A percentile compares a stretch with the other conserved stretches of the same genome.
These are phyloP conservation scores for Laticauda colubrina DNA, from an alignment of 2,113 vertebrate species.

Conservation along the genomic window DNA sequence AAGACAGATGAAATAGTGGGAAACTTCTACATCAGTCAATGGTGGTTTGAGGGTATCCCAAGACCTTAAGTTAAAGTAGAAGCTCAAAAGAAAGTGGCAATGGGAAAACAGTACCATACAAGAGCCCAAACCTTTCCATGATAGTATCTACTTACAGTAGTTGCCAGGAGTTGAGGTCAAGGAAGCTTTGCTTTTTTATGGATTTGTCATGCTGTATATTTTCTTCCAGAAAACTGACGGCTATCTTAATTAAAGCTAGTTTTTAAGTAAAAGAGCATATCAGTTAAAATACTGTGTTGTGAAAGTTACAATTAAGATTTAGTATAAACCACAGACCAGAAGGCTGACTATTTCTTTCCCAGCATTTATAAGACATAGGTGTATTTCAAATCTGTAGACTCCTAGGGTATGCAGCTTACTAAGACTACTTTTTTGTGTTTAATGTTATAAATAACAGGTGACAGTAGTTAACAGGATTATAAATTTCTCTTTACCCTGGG, in stretches of 20 bases:
- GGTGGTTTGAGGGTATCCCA: neutral
- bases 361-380: neutral
- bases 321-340: neutral
- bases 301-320: neutral
- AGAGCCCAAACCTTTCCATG: neutral
- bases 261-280: neutral
- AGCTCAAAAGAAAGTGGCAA: neutral
- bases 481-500: neutral
- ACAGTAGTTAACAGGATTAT: neutral
- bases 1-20: neutral
- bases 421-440: neutral
- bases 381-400: neutral
- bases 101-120: neutral
- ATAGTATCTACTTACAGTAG: neutral
- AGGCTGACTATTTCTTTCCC: neutral
- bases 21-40: neutral
- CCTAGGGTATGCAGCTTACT: neutral
- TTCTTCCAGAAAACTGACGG: neutral
- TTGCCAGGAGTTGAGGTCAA: neutral
- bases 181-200: neutral
- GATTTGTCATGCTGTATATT: neutral
- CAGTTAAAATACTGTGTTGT: neutral
- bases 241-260: neutral
- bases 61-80: neutral
- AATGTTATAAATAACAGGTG: neutral